phyloP scores from a whole-genome alignment of 2,113 vertebrate species.

The Carassius carassius region DNA sequence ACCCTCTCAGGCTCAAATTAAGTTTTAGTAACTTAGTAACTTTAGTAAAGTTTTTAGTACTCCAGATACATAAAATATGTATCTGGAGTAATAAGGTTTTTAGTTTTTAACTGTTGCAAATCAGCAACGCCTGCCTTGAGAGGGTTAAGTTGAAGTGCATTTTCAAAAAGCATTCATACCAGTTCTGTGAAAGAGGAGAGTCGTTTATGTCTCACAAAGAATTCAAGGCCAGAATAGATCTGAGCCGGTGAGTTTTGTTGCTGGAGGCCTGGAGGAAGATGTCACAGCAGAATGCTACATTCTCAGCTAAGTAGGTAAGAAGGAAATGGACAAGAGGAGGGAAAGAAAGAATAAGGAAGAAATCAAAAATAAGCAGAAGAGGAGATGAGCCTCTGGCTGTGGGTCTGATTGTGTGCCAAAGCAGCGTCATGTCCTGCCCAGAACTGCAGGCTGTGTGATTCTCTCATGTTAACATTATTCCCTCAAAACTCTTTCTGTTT shows the following conservation, averaged over 20 bases:
- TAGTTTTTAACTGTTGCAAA: too few species aligned
- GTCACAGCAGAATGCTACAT: background rate
- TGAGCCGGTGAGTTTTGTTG: background rate
- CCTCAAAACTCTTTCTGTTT: background rate
- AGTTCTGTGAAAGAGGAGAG: background rate
- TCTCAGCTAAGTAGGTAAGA: background rate
- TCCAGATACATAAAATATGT: too few species aligned
- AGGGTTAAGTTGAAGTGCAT: background rate
- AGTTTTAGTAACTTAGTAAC: too few species aligned
- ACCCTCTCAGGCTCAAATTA: too few species aligned
- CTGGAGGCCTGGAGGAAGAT: constrained; percentile 17
- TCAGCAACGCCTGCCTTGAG: too few species aligned
- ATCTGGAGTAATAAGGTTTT: too few species aligned
- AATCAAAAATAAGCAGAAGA: too few species aligned
- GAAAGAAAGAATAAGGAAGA: background rate
- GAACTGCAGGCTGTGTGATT: constrained; percentile 38
- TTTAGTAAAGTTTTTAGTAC: too few species aligned
- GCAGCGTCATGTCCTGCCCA: constrained; percentile 14
- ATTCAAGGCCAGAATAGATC: background rate
- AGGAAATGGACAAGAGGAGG: background rate
- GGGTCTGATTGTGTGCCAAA: constrained; percentile 31
- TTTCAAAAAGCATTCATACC: background rate
- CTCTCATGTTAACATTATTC: constrained; percentile 9
- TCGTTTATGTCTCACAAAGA: background rate
- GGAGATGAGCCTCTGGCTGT: background rate